These are phyloP conservation scores for Xenops minutus DNA, from an alignment of 2,797 vertebrate species.

Conservation along the genomic window DNA sequence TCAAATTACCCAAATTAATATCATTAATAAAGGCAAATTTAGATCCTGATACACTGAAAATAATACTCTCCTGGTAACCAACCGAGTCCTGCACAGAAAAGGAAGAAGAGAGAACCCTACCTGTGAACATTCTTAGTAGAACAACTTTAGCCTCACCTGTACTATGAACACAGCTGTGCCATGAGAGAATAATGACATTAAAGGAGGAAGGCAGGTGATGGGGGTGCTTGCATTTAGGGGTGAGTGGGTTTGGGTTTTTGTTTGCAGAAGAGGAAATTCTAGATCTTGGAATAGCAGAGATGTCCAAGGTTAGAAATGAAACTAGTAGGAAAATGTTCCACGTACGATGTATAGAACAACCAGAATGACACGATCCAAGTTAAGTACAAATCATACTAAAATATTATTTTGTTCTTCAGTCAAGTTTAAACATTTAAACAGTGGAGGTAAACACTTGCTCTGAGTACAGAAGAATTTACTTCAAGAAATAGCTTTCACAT, in stretches of 20 bases:
- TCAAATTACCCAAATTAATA: neutral
- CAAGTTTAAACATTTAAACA: neutral
- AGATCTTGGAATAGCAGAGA: neutral
- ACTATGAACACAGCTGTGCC: neutral
- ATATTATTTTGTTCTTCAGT: neutral
- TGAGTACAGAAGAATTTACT: neutral
- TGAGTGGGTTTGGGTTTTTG: neutral
- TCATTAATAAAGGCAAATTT: neutral
- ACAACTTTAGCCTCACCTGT: neutral
- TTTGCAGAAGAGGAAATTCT: neutral
- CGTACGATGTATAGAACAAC: fast-evolving
- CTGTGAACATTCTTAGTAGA: neutral
- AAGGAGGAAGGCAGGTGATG: too few species aligned
- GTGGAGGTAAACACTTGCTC: neutral
- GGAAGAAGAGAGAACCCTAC: neutral
- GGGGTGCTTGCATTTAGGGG: neutral
- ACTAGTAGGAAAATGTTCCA: neutral
- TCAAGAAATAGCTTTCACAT: constrained; percentile 4
- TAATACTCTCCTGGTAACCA: neutral
- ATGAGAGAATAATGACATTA: neutral
- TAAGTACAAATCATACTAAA: neutral
- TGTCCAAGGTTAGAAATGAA: neutral
- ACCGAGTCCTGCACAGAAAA: neutral
- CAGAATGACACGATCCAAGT: neutral
- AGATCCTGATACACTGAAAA: neutral